Conservation (phyloP, 2,113 vertebrate genomes). For the Phoenicopterus ruber region DNA sequence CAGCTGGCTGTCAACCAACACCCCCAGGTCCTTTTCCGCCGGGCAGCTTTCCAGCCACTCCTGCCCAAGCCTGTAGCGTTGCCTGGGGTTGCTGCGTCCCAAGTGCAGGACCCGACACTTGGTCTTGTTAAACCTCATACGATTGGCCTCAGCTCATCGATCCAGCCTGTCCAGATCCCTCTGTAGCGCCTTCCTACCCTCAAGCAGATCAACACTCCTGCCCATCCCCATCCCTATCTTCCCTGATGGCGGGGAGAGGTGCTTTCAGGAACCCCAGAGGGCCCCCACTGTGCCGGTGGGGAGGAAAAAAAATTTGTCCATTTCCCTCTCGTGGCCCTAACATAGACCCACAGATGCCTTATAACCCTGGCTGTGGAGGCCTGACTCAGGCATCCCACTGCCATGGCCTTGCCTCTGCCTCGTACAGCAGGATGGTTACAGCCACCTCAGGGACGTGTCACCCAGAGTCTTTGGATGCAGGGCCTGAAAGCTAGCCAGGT, state of each 20-base stretch:
- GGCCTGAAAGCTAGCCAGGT: neutral
- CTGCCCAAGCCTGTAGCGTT: no score
- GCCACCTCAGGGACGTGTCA: rapidly evolving
- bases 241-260: rapidly evolving
- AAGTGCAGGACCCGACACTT: no score
- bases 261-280: rapidly evolving
- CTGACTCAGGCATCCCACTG: neutral
- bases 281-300: rapidly evolving
- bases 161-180: no score
- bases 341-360: neutral
- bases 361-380: no score
- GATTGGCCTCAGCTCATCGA: no score
- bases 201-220: no score
- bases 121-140: no score
- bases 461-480: rapidly evolving
- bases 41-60: no score
- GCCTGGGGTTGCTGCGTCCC: no score
- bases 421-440: rapidly evolving
- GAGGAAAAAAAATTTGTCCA: rapidly evolving
- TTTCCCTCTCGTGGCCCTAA: neutral
- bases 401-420: neutral
- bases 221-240: rapidly evolving
- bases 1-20: no score
- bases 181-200: no score
- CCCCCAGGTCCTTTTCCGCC: no score